Conservation (phyloP, 2,113 vertebrate species). For the Pituophis catenifer region DNA sequence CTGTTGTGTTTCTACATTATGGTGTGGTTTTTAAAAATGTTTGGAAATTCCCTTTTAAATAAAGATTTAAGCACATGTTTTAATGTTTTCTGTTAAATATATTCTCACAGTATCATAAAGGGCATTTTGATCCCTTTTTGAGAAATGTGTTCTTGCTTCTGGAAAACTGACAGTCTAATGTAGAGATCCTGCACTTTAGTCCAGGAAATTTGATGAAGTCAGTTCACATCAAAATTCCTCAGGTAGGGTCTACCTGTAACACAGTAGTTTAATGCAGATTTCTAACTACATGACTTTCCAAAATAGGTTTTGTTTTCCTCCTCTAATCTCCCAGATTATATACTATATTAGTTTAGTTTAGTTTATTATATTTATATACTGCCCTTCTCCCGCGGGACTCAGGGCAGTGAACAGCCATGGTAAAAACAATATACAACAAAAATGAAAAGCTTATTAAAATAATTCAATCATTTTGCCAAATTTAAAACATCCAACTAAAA, state of each 20-base stretch:
- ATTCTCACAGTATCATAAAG: neutral
- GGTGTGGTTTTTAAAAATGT: neutral
- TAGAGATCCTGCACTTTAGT: neutral
- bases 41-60: neutral
- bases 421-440: too few species aligned
- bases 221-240: neutral
- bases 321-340: constrained; percentile 45
- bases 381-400: too few species aligned
- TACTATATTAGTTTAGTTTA: constrained; percentile 46
- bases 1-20: neutral
- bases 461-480: too few species aligned
- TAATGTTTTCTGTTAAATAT: neutral
- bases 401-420: too few species aligned
- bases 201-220: neutral
- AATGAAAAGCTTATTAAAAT: too few species aligned
- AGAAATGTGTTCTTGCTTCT: neutral
- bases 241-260: neutral
- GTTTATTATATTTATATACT: too few species aligned
- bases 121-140: neutral
- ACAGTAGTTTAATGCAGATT: neutral
- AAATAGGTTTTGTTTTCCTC: constrained; percentile 42
- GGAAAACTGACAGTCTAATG: neutral
- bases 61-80: neutral
- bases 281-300: constrained; percentile 43
- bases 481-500: too few species aligned